Percentiles rank a stretch among this genome's conserved stretches.
Conservation (phyloP, 2,797 vertebrate species). For the Carcharodon carcharias region DNA sequence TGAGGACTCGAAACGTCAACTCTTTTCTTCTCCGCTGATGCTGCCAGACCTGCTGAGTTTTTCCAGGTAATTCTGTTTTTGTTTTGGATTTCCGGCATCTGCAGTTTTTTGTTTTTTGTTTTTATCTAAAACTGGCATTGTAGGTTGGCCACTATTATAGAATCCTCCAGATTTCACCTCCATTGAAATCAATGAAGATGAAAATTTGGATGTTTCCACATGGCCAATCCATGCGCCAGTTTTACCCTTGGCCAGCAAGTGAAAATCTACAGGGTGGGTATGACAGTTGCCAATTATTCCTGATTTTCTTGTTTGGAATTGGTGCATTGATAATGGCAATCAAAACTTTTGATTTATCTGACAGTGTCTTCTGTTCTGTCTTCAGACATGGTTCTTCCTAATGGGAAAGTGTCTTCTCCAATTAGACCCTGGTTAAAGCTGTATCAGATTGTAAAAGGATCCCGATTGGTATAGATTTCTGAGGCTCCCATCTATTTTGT, state of each 20-base stretch:
- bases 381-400: background rate
- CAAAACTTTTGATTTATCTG: background rate
- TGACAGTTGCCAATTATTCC: background rate
- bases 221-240: background rate
- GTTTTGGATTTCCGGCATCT: too few species aligned
- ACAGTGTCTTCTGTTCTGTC: background rate
- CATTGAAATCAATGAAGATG: background rate
- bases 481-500: background rate
- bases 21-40: too few species aligned
- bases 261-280: background rate
- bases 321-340: background rate
- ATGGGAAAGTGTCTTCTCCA: background rate
- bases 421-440: background rate
- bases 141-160: background rate
- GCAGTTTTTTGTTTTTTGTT: too few species aligned
- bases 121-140: background rate
- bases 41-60: too few species aligned
- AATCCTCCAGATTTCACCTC: background rate
- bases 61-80: too few species aligned
- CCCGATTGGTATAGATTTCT: background rate
- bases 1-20: too few species aligned
- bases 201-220: background rate
- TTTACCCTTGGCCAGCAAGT: background rate
- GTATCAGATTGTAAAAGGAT: background rate
- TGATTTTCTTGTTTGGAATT: background rate